Evolutionary conservation across 2,797 vertebrate genomes (phyloP), one percentile per base, ranked within the genome.

Genomic region (Scleropages formosus): DNA sequence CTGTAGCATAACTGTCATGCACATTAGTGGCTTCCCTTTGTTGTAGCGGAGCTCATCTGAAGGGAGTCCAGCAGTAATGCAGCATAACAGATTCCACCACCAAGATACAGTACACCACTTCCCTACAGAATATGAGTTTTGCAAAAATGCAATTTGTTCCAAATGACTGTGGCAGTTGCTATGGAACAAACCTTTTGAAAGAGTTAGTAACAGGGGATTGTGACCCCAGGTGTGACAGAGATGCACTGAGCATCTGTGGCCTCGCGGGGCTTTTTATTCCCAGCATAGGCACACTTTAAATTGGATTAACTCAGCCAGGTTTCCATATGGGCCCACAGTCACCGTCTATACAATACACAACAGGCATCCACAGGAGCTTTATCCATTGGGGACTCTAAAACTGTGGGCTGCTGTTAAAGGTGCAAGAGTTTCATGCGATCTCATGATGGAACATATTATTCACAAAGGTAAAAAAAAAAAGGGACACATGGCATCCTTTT

Each of bases 271-370:
- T 68, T 22, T n/a, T 15, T 69, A 13, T 31, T 31, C 51, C 27
- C 12, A 66, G 26, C 18, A 44, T 20, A 59, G 20, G 39, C 24
- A 18, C 26, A 18, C 31, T 22, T 44, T 22, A 59, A 26, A 68
- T 27, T 26, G 56, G 24, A 59, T 49, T 62, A 68, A n/a, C 56
- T 58, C 11, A 62, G 56, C 22, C 16, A 27, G 44, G 56, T 24
- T 58, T 67, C 47, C 74, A 60, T 20, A 47, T 59, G 10, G 10
- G 51, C 31, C 13, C 27, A 67, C 4, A 61, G 74, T 65, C 59
- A 61, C 66, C 70, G 61, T 62, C 4, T 60, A 46, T 58, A 49
- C 10, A 61, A 75, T 60, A 46, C 58, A 49, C 10, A 61, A 75
- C n/a, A 47, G 31, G 0, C 56, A 59, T 72, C 39, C 51, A 3